A percentile compares a stretch with the other conserved stretches of the same genome.
phyloP scores from a whole-genome alignment of 1,140 invertebrate genomes.

The Anastrepha obliqua region DNA sequence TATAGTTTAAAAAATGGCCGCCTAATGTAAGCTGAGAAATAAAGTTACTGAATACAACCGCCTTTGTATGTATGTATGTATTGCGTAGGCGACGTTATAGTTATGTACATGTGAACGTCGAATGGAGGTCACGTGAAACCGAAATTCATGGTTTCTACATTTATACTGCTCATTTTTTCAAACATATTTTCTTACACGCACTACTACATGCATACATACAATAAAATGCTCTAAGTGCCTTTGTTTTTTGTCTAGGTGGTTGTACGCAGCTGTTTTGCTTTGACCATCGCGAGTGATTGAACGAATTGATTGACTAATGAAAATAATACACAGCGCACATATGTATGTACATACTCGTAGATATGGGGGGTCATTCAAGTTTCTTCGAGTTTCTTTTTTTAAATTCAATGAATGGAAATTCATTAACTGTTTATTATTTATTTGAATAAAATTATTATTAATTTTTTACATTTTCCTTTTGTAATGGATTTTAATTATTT shows the following conservation, averaged over 20 bases:
- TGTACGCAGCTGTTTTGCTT: not conserved
- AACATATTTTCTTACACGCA: not conserved
- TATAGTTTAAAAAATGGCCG: too few species aligned
- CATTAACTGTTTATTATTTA: too few species aligned
- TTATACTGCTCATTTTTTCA: not conserved
- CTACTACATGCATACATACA: not conserved
- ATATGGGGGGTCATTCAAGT: not conserved
- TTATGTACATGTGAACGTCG: not conserved
- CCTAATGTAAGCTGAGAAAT: too few species aligned
- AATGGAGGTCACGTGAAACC: constrained; percentile 24
- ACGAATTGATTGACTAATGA: constrained; percentile 18
- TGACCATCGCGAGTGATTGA: constrained; percentile 23
- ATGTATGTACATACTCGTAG: not conserved
- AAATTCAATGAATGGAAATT: too few species aligned
- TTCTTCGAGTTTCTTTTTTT: too few species aligned
- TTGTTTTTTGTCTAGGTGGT: not conserved
- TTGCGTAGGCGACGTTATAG: too few species aligned
- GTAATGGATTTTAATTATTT: too few species aligned
- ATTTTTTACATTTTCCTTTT: too few species aligned
- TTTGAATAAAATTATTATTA: too few species aligned
- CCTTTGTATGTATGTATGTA: too few species aligned
- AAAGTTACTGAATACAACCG: too few species aligned
- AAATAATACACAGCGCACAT: not conserved
- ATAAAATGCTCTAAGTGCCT: not conserved
- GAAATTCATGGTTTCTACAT: not conserved